phyloP scores from a whole-genome alignment of 2,113 vertebrate species.

The Nettapus auritus region DNA sequence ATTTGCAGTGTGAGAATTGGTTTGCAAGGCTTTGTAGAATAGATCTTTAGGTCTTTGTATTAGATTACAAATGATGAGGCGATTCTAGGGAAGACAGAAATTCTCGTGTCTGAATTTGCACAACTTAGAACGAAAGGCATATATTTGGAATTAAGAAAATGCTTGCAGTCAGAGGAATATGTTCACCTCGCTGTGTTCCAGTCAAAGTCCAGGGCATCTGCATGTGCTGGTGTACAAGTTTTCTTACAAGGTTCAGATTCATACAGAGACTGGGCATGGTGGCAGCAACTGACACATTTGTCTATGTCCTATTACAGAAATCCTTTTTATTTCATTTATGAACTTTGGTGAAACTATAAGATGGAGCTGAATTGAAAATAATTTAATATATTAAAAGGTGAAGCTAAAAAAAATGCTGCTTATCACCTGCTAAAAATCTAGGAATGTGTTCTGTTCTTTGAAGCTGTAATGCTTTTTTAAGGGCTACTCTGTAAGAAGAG shows the following conservation, averaged over 20 bases:
- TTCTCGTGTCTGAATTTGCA: background rate
- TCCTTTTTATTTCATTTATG: background rate
- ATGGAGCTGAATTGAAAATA: background rate
- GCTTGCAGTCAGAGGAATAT: background rate
- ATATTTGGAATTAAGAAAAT: background rate
- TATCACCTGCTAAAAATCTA: background rate
- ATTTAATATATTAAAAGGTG: background rate
- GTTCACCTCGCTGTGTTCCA: background rate
- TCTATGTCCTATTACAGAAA: background rate
- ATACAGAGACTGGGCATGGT: background rate
- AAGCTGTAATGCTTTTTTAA: background rate
- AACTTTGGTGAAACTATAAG: background rate
- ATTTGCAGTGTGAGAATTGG: background rate
- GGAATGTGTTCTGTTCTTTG: background rate
- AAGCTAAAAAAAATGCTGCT: background rate
- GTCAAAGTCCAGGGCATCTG: background rate
- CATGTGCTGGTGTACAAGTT: background rate
- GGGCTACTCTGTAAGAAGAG: background rate
- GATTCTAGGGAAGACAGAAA: background rate
- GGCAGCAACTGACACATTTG: background rate
- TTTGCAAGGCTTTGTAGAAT: background rate
- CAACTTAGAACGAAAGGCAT: background rate
- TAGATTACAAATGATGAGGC: background rate
- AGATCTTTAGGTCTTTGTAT: background rate
- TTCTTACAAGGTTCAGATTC: background rate